Percentiles rank a stretch among this genome's conserved stretches.
phyloP scores from a whole-genome alignment of 2,888 invertebrate genomes.

The Altica lythri region DNA sequence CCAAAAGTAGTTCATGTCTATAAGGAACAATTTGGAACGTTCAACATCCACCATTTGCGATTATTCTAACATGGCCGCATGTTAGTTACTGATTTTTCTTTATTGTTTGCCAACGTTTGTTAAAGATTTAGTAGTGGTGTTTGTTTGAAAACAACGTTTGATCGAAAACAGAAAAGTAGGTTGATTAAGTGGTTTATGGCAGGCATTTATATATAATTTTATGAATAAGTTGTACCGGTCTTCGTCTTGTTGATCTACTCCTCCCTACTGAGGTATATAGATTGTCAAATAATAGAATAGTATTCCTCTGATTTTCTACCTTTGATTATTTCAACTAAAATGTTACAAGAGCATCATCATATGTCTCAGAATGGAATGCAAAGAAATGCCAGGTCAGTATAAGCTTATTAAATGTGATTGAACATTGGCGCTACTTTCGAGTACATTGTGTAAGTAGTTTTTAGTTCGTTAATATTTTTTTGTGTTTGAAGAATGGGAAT shows the following conservation, averaged over 20 bases:
- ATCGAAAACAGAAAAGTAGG: constrained; percentile 20
- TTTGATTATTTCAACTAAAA: constrained; percentile 46
- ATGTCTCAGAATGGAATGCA: constrained; percentile 70
- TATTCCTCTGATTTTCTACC: constrained; percentile 30
- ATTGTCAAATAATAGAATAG: constrained; percentile 30
- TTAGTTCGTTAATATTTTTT: constrained; percentile 9
- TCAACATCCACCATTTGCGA: constrained; percentile 41
- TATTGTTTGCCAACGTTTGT: constrained; percentile 75
- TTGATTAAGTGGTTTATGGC: constrained; percentile 25
- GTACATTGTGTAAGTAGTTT: neutral
- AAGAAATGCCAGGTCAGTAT: constrained; percentile 62
- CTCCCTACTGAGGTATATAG: constrained; percentile 39
- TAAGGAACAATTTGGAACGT: constrained; percentile 14
- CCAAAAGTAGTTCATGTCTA: constrained; percentile 7
- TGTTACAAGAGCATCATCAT: constrained; percentile 66
- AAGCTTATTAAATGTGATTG: constrained; percentile 24
- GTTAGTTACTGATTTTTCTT: constrained; percentile 79
- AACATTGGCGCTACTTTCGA: constrained; percentile 22
- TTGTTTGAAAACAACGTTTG: constrained; percentile 50
- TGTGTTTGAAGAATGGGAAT: constrained; percentile 51
- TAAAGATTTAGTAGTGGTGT: constrained; percentile 60
- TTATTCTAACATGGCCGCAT: constrained; percentile 80
- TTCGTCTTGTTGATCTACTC: constrained; percentile 42
- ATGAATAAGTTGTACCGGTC: constrained; percentile 39
- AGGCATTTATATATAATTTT: constrained; percentile 27